These are phyloP conservation scores for Cyanoliseus patagonus DNA, from an alignment of 2,113 vertebrate genomes.

Conservation along the genomic window DNA sequence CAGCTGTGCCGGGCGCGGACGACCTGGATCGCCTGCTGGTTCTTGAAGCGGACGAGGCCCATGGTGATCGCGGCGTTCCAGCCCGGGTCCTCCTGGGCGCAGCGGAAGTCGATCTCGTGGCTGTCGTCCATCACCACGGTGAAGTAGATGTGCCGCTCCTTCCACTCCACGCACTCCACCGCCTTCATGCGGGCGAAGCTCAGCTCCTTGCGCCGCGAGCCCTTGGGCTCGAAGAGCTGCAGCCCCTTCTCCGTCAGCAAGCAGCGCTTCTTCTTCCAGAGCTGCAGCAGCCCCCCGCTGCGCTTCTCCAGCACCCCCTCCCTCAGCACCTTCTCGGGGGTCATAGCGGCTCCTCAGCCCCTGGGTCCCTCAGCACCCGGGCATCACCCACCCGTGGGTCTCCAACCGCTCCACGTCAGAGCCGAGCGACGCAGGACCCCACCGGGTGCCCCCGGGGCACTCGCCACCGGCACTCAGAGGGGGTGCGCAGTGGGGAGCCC, in stretches of 20 bases:
- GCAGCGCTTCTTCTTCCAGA: constrained; percentile 93
- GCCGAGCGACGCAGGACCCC: background rate
- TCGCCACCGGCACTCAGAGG: background rate
- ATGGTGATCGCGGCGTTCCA: constrained; percentile 93
- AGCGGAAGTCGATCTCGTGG: constrained; percentile 91
- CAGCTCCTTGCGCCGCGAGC: constrained; percentile 84
- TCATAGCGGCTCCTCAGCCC: constrained; percentile 65
- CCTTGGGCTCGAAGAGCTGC: constrained; percentile 79
- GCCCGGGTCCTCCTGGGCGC: constrained; percentile 85
- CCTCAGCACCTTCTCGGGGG: constrained; percentile 77
- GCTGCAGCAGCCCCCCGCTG: constrained; percentile 91
- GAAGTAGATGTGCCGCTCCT: constrained; percentile 88
- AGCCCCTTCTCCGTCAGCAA: constrained; percentile 88
- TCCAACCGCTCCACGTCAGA: background rate
- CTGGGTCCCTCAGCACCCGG: background rate
- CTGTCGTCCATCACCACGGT: constrained; percentile 90
- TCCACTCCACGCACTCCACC: constrained; percentile 94
- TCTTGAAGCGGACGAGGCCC: constrained; percentile 92
- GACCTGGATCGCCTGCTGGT: constrained; percentile 87
- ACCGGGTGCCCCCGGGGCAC: rapidly evolving
- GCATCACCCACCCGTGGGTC: background rate
- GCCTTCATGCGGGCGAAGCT: constrained; percentile 88
- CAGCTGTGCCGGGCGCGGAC: constrained; percentile 83
- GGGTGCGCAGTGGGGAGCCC: background rate
- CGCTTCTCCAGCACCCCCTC: constrained; percentile 93